Percentiles rank a stretch among this genome's conserved stretches.
Conservation (phyloP, 1,140 invertebrate genomes). For the Pseudomyrmex pallidus region DNA sequence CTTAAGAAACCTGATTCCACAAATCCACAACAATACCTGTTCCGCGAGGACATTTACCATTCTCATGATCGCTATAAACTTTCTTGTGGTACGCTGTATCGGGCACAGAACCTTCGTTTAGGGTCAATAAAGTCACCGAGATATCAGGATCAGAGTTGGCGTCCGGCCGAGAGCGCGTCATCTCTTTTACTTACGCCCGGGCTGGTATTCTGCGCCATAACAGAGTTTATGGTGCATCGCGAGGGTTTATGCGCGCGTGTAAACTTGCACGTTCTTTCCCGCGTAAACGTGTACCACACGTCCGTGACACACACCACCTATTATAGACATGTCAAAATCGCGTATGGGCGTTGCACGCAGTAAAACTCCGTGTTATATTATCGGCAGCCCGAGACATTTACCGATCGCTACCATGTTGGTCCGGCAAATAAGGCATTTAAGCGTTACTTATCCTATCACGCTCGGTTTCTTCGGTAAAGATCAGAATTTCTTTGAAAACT, state of each 20-base stretch:
- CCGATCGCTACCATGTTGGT: constrained; percentile 52
- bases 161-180: constrained; percentile 56
- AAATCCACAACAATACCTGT: constrained; percentile 27
- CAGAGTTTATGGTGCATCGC: constrained; percentile 67
- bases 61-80: constrained; percentile 7
- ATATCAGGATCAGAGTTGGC: constrained; percentile 62
- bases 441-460: neutral
- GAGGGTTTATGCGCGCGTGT: constrained; percentile 45
- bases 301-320: constrained; percentile 48
- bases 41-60: constrained; percentile 1
- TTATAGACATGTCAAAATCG: constrained; percentile 72
- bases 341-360: constrained; percentile 51
- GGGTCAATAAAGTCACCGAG: constrained; percentile 66
- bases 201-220: constrained; percentile 65
- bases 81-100: neutral
- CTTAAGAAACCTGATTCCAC: neutral
- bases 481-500: constrained; percentile 14
- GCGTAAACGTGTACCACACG: constrained; percentile 19
- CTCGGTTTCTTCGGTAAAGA: neutral
- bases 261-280: neutral
- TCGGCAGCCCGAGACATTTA: constrained; percentile 63
- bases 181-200: constrained; percentile 48
- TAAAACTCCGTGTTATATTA: constrained; percentile 69
- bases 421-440: neutral
- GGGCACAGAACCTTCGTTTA: constrained; percentile 56